Base-by-base conservation (phyloP, 2,888 invertebrate species). In the Lithophane ornitopus region DNA sequence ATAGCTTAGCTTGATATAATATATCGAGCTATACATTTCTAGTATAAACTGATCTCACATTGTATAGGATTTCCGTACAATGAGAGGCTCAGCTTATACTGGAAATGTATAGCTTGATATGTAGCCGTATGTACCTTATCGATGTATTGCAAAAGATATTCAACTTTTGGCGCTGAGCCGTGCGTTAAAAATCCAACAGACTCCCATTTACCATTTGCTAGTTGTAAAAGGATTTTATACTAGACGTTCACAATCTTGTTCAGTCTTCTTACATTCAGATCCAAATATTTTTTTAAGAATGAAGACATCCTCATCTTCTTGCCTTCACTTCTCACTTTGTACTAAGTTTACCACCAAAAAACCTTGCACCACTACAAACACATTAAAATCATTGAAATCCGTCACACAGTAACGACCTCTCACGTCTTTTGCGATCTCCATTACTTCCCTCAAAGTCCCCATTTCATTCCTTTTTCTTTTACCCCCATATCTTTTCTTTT, bases 401-500 rank as follows among this genome's bases (percentile, higher is more conserved):
- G 63, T 46, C 70, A 74, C 73, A 73, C 65, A 70, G 66, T 68
- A 88, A 81, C 70, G 63, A 82, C 76, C 76, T 81, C 81, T 81
- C 66, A 71, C 76, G 80, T 84, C 75, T 84, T 87, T 85, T 84
- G 79, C 86, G 81, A 87, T 89, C 86, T 90, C 87, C 86, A 89
- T 90, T 89, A 88, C 87, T 61, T 81, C 82, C 44, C 68, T 81
- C 79, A 88, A 87, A 86, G 82, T 84, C 83, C 74, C 89, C 82
- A 66, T 81, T 81, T 81, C 77, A 82, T 77, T 79, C 75, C 78
- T 88, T 90, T 91, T 89, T 79, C 86, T 85, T 89, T 87, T 84
- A 80, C 81, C 79, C 77, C 75, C 84, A 80, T 81, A 85, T 88
- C 89, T 91, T 92, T 92, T 90, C 90, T 91, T 90, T 91, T 91